phyloP scores from a whole-genome alignment of 1,140 invertebrate species.

The Temnothorax longispinosus region DNA sequence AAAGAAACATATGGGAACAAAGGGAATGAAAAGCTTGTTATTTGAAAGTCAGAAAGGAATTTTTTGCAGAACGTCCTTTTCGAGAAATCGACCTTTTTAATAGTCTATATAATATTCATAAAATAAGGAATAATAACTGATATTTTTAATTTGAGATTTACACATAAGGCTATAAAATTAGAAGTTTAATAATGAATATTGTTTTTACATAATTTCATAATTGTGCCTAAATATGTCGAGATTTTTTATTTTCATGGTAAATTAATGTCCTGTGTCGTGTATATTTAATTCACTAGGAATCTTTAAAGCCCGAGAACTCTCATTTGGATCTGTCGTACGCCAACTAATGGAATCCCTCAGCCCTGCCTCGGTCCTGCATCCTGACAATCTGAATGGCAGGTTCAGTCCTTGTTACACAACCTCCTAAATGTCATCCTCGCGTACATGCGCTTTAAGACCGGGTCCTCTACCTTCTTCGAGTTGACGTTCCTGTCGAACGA shows the following conservation, averaged over 20 bases:
- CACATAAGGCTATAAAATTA: not conserved
- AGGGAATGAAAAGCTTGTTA: constrained; percentile 44
- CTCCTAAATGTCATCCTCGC: constrained; percentile 62
- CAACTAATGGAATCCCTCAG: constrained; percentile 29
- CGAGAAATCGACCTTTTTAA: not conserved
- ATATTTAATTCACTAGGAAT: not conserved
- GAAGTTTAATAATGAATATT: not conserved
- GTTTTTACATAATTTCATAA: not conserved
- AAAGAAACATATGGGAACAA: constrained; percentile 44
- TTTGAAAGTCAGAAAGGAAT: constrained; percentile 46
- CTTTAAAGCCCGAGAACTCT: not conserved
- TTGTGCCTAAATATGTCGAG: not conserved
- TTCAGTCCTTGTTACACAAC: constrained; percentile 66
- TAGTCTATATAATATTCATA: not conserved
- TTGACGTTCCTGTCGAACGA: constrained; percentile 67
- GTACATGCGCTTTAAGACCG: constrained; percentile 43
- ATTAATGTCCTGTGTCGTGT: not conserved
- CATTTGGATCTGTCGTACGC: constrained; percentile 32
- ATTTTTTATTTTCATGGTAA: not conserved
- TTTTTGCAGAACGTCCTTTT: not conserved
- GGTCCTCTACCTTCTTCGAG: constrained; percentile 26
- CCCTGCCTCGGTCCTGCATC: constrained; percentile 6
- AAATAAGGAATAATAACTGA: not conserved
- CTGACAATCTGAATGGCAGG: constrained; percentile 53
- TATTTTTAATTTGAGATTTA: not conserved